Percentiles rank a stretch among this genome's conserved stretches.
Evolutionary conservation across 2,797 vertebrate species (phyloP).

Genomic region (Onychomys leucogaster): DNA sequence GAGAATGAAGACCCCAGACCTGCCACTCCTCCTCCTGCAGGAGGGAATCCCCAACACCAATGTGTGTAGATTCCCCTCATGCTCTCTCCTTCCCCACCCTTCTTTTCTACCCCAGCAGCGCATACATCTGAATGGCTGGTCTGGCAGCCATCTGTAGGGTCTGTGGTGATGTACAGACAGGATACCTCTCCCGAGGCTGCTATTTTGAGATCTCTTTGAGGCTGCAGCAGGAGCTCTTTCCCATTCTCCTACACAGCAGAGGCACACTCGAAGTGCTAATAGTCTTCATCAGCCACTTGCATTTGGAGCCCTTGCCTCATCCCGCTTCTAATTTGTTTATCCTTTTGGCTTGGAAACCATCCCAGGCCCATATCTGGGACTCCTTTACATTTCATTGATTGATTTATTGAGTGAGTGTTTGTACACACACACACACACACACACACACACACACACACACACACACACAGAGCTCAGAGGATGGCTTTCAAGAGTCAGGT

Average conservation of each 20-base stretch:
- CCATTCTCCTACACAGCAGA: background rate
- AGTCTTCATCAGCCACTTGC: background rate
- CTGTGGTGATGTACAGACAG: slow-evolving; percentile 59
- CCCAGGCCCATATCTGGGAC: slow-evolving; percentile 63
- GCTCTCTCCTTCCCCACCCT: slow-evolving; percentile 60
- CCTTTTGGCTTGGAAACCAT: slow-evolving; percentile 64
- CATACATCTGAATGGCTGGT: slow-evolving; percentile 75
- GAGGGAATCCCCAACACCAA: background rate
- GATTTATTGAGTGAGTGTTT: background rate
- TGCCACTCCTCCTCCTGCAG: background rate
- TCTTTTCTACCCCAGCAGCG: background rate
- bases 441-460: too few relatives aligned
- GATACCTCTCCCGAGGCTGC: background rate
- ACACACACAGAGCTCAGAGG: background rate
- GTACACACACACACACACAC: too few relatives aligned
- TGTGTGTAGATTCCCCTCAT: slow-evolving; percentile 59
- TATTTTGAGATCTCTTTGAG: slow-evolving; percentile 39
- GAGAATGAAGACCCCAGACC: slow-evolving; percentile 75
- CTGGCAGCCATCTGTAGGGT: slow-evolving; percentile 87
- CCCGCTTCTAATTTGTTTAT: slow-evolving; percentile 77
- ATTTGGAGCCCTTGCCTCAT: rapidly evolving
- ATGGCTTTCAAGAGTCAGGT: background rate
- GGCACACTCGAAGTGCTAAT: background rate
- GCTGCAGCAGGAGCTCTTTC: slow-evolving; percentile 35
- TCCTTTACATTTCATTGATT: background rate